Percentiles rank a stretch among this genome's conserved stretches.
These are phyloP conservation scores for Aphrocallistes beatrix DNA, from an alignment of 37 sponge, comb jelly and placozoan genomes.

Conservation along the genomic window DNA sequence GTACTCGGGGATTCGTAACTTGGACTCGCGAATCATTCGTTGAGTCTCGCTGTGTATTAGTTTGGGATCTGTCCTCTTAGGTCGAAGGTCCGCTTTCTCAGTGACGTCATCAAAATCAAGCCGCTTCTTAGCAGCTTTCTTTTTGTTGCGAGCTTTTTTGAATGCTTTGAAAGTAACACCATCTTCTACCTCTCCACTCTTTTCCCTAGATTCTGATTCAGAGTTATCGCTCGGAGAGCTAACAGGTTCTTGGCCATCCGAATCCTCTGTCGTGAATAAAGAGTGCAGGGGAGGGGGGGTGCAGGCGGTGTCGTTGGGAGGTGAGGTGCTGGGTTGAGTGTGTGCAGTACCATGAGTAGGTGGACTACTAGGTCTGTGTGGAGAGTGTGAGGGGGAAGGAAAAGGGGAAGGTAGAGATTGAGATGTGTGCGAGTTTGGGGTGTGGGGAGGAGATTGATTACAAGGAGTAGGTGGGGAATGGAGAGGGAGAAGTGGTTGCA, in stretches of 20 bases:
- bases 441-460: neutral
- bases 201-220: too few relatives aligned
- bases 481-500: too few relatives aligned
- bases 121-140: conserved; percentile 3
- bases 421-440: neutral
- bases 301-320: neutral
- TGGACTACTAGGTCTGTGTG: too few relatives aligned
- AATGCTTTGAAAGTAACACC: neutral
- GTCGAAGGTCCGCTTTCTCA: neutral
- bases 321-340: neutral
- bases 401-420: neutral
- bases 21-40: neutral
- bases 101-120: neutral
- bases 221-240: neutral
- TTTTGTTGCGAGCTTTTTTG: neutral
- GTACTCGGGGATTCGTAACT: neutral
- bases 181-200: neutral
- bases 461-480: neutral
- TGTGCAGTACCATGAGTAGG: too few relatives aligned
- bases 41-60: conserved; percentile 1
- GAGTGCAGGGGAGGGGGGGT: neutral
- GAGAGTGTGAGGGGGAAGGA: neutral
- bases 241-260: neutral
- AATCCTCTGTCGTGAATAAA: neutral
- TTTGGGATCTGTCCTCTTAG: neutral